Percentiles rank a stretch among this genome's conserved stretches.
Conservation (phyloP, 2,888 invertebrate species). For the Spicauda simplicius region DNA sequence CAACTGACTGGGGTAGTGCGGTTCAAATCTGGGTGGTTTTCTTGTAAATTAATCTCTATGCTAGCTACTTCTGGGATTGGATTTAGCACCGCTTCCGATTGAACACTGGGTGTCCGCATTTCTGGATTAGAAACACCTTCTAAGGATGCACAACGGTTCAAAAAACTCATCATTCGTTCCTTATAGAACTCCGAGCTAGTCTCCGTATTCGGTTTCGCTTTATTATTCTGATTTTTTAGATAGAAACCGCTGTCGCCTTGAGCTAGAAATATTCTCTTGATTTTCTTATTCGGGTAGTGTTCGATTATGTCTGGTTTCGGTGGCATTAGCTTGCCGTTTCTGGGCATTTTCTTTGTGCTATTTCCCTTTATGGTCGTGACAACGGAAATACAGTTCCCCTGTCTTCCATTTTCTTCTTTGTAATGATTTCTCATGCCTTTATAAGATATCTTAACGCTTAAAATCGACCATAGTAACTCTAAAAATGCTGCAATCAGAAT, state of each 20-base stretch:
- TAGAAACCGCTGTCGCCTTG: constrained; percentile 75
- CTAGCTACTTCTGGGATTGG: constrained; percentile 61
- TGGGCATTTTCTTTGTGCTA: constrained; percentile 65
- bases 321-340: constrained; percentile 69
- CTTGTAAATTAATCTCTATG: constrained; percentile 50
- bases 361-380: constrained; percentile 84
- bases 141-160: constrained; percentile 70
- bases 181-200: constrained; percentile 77
- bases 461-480: constrained; percentile 85
- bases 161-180: constrained; percentile 75
- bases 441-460: constrained; percentile 85
- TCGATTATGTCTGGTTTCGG: constrained; percentile 83
- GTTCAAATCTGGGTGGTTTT: constrained; percentile 41
- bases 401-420: constrained; percentile 80
- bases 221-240: constrained; percentile 76
- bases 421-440: constrained; percentile 86
- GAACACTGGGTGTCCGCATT: constrained; percentile 60
- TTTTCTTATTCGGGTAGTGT: constrained; percentile 81
- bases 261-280: constrained; percentile 79
- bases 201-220: constrained; percentile 71
- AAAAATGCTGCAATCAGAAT: constrained; percentile 85
- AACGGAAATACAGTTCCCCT: constrained; percentile 80
- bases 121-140: constrained; percentile 70
- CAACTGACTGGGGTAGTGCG: constrained; percentile 67
- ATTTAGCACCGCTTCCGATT: constrained; percentile 66